These are phyloP conservation scores for Epistrophe eligans DNA, from an alignment of 2,888 invertebrate species.

Conservation along the genomic window DNA sequence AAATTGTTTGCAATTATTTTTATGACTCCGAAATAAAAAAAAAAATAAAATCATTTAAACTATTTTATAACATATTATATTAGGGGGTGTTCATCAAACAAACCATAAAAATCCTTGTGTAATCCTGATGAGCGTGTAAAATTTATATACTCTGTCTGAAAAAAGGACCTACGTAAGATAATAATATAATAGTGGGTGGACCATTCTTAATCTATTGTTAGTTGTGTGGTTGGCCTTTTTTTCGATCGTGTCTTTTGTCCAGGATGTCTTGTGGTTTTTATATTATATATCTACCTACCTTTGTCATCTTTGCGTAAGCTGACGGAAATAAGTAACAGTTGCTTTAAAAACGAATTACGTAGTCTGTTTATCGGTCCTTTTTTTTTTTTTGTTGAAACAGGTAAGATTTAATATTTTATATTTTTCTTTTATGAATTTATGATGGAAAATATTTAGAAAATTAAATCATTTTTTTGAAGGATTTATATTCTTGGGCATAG, in stretches of 20 bases:
- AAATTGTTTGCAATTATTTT: not conserved
- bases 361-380: constrained; percentile 46
- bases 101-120: constrained; percentile 60
- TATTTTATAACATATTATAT: not conserved
- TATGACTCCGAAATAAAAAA: not conserved
- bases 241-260: constrained; percentile 39
- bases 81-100: constrained; percentile 38
- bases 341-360: not conserved
- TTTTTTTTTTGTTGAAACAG: constrained; percentile 24
- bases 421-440: constrained; percentile 59
- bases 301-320: constrained; percentile 53
- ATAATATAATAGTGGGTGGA: constrained; percentile 38
- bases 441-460: constrained; percentile 72
- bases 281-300: constrained; percentile 24
- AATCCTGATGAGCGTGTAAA: constrained; percentile 73
- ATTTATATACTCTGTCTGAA: constrained; percentile 50
- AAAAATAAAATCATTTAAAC: constrained; percentile 37
- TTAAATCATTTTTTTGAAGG: constrained; percentile 69
- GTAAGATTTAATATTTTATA: constrained; percentile 18
- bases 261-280: constrained; percentile 62
- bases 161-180: constrained; percentile 26
- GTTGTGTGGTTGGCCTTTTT: constrained; percentile 28
- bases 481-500: constrained; percentile 8
- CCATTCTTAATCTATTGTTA: constrained; percentile 50
- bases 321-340: constrained; percentile 59